Base-by-base conservation (phyloP, 2,888 invertebrate genomes). In the Pristionchus maxplancki region DNA sequence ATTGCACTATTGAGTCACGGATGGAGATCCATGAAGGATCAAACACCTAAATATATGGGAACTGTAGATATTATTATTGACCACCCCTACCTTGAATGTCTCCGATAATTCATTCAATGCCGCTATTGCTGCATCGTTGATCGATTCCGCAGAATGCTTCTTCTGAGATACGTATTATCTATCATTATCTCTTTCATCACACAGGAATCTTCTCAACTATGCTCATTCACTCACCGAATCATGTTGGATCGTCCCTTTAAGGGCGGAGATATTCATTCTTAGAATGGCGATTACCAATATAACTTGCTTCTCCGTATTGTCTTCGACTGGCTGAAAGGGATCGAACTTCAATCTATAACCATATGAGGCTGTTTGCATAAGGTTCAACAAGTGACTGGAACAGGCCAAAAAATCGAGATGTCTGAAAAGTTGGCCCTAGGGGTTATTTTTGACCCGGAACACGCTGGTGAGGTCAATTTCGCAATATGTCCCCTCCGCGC, bases 231-330 rank as follows among this genome's bases (percentile, higher is more conserved):
- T 78, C 44, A 78, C 78, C 44, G 78, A 83, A n/a, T 83, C 82
- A 34, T 53, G 50, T 11, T 34, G 11, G 28, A 53, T 53, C 5
- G 82, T 83, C 44, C 53, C 82, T 20, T 34, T 50, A 3, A 83
- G 53, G 13, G 82, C 82, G 20, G 82, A 83, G 11, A 83, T 83
- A 34, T 83, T 83, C 82, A 83, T 83, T 53, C 82, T 50, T 2
- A 83, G 82, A 34, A 83, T 53, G 50, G 82, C 82, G 6, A 44
- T 34, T 53, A 83, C 53, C 53, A 83, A 17, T 83, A 34, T 40
- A n/a, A 44, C 78, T 48, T 78, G 78, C 44, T 78, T 78, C 78
- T 78, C 78, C 40, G 78, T 78, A 40, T 44, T 78, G 28, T 78
- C 78, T 20, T 44, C 28, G 9, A 78, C 37, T 20, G 78, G 78